Evolutionary conservation across 1,140 invertebrate genomes (phyloP).

Genomic region (Achatina immaculata): DNA sequence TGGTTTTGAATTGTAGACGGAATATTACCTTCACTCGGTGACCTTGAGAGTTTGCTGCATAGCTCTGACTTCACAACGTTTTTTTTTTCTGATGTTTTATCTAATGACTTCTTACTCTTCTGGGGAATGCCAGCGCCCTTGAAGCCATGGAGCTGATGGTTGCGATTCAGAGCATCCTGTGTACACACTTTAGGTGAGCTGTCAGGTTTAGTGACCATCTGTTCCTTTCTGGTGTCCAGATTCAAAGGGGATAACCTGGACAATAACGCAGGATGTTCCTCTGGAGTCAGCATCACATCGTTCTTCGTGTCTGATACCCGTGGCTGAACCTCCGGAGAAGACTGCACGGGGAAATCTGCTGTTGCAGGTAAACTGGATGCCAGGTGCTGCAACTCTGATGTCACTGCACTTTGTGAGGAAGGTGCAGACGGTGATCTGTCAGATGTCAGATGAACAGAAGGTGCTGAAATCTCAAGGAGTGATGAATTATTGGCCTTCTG

Average conservation of each 20-base stretch:
- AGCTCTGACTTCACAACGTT: background rate
- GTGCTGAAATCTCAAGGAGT: background rate
- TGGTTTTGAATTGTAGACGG: slow-evolving; percentile 39
- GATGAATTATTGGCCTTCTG: slow-evolving; percentile 44
- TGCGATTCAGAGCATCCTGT: background rate
- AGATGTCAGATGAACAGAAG: background rate
- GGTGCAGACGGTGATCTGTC: background rate
- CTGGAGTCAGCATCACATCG: background rate
- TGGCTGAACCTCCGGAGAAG: background rate
- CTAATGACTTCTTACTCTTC: background rate
- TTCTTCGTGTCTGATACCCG: background rate
- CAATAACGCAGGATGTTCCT: background rate
- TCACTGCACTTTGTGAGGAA: background rate
- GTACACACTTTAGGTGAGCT: background rate
- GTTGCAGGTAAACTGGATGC: background rate
- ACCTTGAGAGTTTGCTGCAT: slow-evolving; percentile 26
- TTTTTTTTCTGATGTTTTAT: slow-evolving; percentile 24
- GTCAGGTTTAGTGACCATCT: background rate
- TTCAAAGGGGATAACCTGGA: background rate
- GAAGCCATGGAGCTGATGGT: background rate
- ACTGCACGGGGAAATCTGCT: background rate
- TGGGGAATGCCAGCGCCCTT: background rate
- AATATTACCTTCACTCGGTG: slow-evolving; percentile 32
- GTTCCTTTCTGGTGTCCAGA: background rate
- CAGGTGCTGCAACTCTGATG: background rate